Evolutionary conservation across 2,797 vertebrate species (phyloP), one percentile per base, ranked within the genome.

Genomic region (Heliangelus exortis): DNA sequence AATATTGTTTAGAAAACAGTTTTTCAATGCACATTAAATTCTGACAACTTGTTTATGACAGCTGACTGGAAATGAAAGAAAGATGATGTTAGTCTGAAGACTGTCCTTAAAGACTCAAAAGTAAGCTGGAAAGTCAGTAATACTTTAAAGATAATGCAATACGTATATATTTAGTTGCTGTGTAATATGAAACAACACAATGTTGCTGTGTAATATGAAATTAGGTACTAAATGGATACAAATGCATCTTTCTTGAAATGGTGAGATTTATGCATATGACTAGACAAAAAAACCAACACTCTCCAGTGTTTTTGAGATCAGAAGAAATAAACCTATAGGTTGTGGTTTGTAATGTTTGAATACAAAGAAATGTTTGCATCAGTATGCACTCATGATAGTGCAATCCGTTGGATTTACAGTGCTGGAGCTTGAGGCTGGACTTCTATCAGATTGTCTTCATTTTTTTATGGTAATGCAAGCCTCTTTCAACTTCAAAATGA

Each of bases 331-430:
- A 0, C 33, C 11, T 78, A 65, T 65, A 18, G 36, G 7, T 4
- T 68, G 28, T 39, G n/a, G 25, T 69, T 87, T 55, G 5, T 43
- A 6, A 26, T 7, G 58, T 62, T 5, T 11, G 8, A 3, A 1
- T 14, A 13, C 22, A n/a, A 45, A 65, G 36, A 36, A 48, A 15
- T 29, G 1, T 50, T 69, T 67, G 19, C 15, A 3, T 12, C 31
- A 12, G 4, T 20, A 17, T 21, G 19, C 4, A 5, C 39, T 77
- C 12, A 15, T 1, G 8, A 17, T 1, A 7, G 22, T 51, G 25
- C 5, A n/a, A 41, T 58, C 29, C 41, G 39, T 36, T 73, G n/a
- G 16, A 25, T 62, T 69, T 58, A 36, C 3, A 66, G 3, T 28
- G 2, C 14, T 67, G 55, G 26, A 9, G 1, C n/a, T 50, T 51